phyloP scores from a whole-genome alignment of 2,888 invertebrate genomes.

The Hermaeophaga mercurialis region DNA sequence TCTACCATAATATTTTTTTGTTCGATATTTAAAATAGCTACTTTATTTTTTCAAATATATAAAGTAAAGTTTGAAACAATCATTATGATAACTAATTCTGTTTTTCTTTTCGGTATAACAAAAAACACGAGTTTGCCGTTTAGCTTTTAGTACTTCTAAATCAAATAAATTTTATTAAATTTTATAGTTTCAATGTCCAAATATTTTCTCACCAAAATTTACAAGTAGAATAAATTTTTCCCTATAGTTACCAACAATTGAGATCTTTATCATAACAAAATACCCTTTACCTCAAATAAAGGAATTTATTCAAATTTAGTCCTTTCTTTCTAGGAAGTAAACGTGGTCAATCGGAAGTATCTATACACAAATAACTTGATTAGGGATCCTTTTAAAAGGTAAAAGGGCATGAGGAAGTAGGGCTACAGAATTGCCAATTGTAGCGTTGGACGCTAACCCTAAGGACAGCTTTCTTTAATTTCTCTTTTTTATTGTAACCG shows the following conservation, averaged over 20 bases:
- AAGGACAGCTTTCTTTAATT: conserved; percentile 21
- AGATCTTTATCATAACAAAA: conserved; percentile 29
- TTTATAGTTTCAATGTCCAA: too few relatives aligned
- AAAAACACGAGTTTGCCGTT: too few relatives aligned
- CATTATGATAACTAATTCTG: too few relatives aligned
- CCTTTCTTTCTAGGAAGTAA: conserved; percentile 14
- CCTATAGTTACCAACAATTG: background rate
- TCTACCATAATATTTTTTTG: too few relatives aligned
- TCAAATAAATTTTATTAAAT: too few relatives aligned
- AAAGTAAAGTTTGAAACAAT: too few relatives aligned
- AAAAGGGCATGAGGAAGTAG: conserved; percentile 31
- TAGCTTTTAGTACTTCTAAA: too few relatives aligned
- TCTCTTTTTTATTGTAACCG: conserved; percentile 21
- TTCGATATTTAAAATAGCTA: too few relatives aligned
- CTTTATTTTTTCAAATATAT: too few relatives aligned
- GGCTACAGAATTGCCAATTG: conserved; percentile 37
- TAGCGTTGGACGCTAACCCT: conserved; percentile 32
- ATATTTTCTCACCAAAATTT: too few relatives aligned
- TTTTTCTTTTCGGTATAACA: too few relatives aligned
- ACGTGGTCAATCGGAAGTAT: conserved; percentile 30
- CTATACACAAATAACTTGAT: conserved; percentile 18
- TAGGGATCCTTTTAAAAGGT: conserved; percentile 22
- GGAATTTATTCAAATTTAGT: conserved; percentile 23
- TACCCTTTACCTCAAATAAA: conserved; percentile 22
- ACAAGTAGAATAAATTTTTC: background rate